These are phyloP conservation scores for Cylloceria caligata DNA, from an alignment of 2,888 invertebrate species.

Conservation along the genomic window DNA sequence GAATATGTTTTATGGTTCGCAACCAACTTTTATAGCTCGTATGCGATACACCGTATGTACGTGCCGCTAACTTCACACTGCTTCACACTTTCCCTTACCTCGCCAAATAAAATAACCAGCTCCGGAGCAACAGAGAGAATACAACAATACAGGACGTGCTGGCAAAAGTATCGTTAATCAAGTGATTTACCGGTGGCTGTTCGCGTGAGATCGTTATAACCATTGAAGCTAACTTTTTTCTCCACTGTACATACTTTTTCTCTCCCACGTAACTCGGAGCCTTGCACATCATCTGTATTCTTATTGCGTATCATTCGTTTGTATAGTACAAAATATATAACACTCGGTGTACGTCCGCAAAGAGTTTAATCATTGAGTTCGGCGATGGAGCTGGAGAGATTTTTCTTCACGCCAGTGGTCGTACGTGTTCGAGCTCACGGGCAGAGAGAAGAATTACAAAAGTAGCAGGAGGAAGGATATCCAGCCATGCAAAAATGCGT, in stretches of 20 bases:
- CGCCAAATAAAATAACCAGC: slow-evolving; percentile 3
- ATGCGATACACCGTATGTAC: no score
- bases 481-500: slow-evolving; percentile 47
- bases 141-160: no score
- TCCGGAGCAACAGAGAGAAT: no score
- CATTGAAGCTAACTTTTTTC: slow-evolving; percentile 35
- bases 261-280: background rate
- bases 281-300: background rate
- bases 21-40: no score
- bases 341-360: background rate
- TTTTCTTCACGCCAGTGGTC: slow-evolving; percentile 18
- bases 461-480: background rate
- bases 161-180: no score
- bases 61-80: background rate
- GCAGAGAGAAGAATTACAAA: slow-evolving; percentile 8
- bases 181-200: slow-evolving; percentile 19
- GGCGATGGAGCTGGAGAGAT: slow-evolving; percentile 27
- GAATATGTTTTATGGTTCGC: no score
- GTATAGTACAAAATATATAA: slow-evolving; percentile 20
- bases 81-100: background rate
- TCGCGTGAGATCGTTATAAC: slow-evolving; percentile 38
- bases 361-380: slow-evolving; percentile 47
- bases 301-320: background rate
- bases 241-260: background rate
- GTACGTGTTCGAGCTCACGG: background rate